A percentile compares a stretch with the other conserved stretches of the same genome.
Evolutionary conservation across 2,113 vertebrate genomes (phyloP).

Genomic region (Mormyrus iriodes): DNA sequence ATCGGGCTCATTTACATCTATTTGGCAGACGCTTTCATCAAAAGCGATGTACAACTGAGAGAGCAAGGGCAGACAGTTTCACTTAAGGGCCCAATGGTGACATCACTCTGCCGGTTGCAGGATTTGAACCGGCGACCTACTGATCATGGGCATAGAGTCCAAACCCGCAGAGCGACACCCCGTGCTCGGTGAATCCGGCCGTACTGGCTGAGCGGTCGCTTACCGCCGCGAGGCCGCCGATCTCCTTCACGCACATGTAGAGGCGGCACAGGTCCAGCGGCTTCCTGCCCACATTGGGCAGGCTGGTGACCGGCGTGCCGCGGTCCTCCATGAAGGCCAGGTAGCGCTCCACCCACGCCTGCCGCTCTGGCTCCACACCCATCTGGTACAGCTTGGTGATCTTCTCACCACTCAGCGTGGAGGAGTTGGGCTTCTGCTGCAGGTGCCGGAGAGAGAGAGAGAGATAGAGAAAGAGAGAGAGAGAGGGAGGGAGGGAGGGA

Average conservation of each 20-base stretch:
- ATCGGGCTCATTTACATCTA: not conserved
- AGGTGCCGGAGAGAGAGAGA: not conserved
- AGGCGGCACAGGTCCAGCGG: conserved; percentile 87
- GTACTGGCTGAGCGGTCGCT: conserved; percentile 13
- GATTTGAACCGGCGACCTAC: not conserved
- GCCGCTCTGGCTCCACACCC: conserved; percentile 79
- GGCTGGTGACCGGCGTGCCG: conserved; percentile 76
- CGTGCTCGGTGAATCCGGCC: not conserved
- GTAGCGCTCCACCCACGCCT: conserved; percentile 86
- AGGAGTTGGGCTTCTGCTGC: conserved; percentile 76
- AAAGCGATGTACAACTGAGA: not conserved
- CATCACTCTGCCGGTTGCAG: not conserved
- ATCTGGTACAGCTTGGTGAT: conserved; percentile 85
- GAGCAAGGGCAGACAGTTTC: not conserved
- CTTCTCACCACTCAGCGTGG: conserved; percentile 75
- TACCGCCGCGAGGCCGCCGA: conserved; percentile 93
- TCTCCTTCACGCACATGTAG: conserved; percentile 83
- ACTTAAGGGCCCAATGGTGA: not conserved
- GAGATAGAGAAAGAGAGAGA: conserved; percentile 19
- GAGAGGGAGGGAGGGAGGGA: not conserved
- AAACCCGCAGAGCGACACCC: not conserved
- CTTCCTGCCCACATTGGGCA: conserved; percentile 88
- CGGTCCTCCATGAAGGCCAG: conserved; percentile 91
- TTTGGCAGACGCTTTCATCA: not conserved
- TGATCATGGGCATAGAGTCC: not conserved